Percentiles rank a stretch among this genome's conserved stretches.
Evolutionary conservation across 1,140 invertebrate species (phyloP).

Genomic region (Leptonema lineaticorne): DNA sequence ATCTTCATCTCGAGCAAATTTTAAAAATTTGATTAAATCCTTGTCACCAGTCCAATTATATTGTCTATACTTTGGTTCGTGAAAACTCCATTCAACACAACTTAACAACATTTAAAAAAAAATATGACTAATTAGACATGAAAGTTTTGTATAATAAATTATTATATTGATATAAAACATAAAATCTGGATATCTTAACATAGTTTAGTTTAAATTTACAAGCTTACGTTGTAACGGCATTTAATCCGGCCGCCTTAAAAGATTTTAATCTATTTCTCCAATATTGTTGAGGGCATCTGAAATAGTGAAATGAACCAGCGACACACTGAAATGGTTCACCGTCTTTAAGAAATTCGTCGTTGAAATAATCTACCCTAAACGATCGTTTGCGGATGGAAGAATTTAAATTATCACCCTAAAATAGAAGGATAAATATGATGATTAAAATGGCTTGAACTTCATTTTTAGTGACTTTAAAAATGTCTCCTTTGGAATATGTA

Average conservation of each 20-base stretch:
- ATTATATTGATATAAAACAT: no score
- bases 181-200: no score
- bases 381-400: constrained; percentile 32
- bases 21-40: constrained; percentile 78
- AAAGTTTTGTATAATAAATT: no score
- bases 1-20: constrained; percentile 76
- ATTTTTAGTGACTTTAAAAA: no score
- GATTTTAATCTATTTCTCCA: constrained; percentile 85
- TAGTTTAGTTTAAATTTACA: no score
- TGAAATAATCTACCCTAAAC: constrained; percentile 67
- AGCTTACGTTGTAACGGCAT: constrained; percentile 88
- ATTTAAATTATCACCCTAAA: no score
- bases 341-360: constrained; percentile 79
- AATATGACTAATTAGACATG: no score
- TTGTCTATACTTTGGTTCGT: constrained; percentile 75
- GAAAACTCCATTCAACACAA: constrained; percentile 92
- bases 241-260: constrained; percentile 84
- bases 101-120: no score
- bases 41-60: constrained; percentile 76
- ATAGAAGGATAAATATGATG: no score
- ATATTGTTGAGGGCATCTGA: constrained; percentile 75
- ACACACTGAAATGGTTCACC: constrained; percentile 80
- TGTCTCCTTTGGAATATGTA: no score
- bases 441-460: no score
- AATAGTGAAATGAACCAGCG: constrained; percentile 92